Conservation (phyloP, 2,113 vertebrate genomes). For the Caranx melampygus region DNA sequence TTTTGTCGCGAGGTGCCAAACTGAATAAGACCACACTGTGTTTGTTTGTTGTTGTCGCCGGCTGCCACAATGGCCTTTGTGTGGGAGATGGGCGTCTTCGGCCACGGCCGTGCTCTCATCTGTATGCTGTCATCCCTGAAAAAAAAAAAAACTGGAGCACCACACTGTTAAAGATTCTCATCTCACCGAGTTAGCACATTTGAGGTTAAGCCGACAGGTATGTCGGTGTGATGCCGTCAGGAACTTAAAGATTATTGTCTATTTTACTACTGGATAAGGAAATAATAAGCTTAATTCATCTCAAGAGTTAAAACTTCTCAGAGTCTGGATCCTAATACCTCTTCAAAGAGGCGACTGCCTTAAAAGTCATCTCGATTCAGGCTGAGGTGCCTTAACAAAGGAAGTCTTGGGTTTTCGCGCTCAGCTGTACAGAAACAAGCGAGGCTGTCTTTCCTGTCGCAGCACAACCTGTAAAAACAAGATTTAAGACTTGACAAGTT, state of each 20-base stretch:
- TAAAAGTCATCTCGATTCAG: constrained; percentile 1
- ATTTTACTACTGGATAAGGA: constrained; percentile 29
- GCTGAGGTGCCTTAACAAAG: neutral
- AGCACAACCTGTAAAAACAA: constrained; percentile 16
- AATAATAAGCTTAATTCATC: constrained; percentile 43
- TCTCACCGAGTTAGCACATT: neutral
- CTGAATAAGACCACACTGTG: constrained; percentile 49
- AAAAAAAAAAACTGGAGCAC: constrained; percentile 61
- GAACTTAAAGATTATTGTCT: neutral
- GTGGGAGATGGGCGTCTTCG: constrained; percentile 42
- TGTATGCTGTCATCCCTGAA: constrained; percentile 55
- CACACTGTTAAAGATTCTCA: constrained; percentile 43
- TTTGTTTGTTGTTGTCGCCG: constrained; percentile 60
- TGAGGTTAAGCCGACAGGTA: neutral
- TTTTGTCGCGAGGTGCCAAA: constrained; percentile 59
- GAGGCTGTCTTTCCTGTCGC: constrained; percentile 3
- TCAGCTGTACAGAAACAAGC: neutral
- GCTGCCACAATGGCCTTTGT: constrained; percentile 72
- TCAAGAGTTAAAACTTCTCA: constrained; percentile 4
- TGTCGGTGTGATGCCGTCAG: neutral
- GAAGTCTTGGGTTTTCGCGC: neutral
- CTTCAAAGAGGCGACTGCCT: neutral
- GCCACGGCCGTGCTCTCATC: constrained; percentile 55
- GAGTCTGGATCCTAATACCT: constrained; percentile 2
- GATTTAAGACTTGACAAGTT: constrained; percentile 1